Base-by-base conservation (phyloP, 2,888 invertebrate species). In the Tiliacea citrago region DNA sequence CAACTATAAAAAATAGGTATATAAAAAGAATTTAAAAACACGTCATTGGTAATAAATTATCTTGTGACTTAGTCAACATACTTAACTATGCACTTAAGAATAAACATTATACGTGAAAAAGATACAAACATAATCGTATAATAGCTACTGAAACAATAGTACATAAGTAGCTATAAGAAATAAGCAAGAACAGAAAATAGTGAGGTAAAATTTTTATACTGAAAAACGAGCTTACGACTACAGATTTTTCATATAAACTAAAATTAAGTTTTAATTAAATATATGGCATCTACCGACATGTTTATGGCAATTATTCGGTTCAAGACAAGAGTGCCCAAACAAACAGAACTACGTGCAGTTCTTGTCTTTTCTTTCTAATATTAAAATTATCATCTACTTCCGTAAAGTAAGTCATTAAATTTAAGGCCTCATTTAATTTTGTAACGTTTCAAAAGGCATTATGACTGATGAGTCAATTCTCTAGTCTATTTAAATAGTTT, bases 41-140 rank as follows among this genome's bases (percentile, higher is more conserved):
- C 93, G 93, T 96, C 96, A 96, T 96, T 96, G 96, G 96, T 96
- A 96, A 96, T 96, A 96, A 96, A 95, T 96, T 96, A 96, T 95
- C 92, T 95, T 91, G 95, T 96, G 96, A 96, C 96, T 96, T 96
- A 96, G 96, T 96, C 95, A 95, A 95, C 94, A 91, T 93, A 91
- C 92, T 93, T 91, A 94, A 89, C 89, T 93, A 94, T 86, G 83
- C 86, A 89, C 89, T 90, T 92, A 88, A 90, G 87, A 88, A 75
- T 91, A 89, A 83, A 90, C 87, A 88, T 87, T 90, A 93, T 83
- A 91, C 83, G 88, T 90, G 88, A 87, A 89, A 67, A 90, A 88
- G 77, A 88, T 84, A 86, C 77, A 87, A 88, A 88, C 70, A 83
- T 78, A 88, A 86, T 86, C 82, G 83, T 87, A 86, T 87, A 86